These are phyloP conservation scores for Lumbricus terrestris DNA, from an alignment of 2,888 invertebrate species.

Conservation along the genomic window DNA sequence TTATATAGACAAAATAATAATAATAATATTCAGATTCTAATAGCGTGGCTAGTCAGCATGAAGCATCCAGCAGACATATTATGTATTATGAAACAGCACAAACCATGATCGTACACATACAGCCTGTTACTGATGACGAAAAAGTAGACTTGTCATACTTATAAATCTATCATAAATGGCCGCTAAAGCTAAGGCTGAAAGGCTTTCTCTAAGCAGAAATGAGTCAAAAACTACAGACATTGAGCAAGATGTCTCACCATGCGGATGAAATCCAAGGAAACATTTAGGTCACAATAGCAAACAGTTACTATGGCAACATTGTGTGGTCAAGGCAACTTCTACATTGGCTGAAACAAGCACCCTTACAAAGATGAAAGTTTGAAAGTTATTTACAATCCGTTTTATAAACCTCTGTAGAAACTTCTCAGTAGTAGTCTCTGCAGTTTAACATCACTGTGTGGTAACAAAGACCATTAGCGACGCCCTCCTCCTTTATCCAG, in stretches of 20 bases:
- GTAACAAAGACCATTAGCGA: neutral
- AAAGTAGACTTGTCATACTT: neutral
- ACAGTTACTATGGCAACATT: too few species aligned
- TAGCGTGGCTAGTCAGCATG: too few species aligned
- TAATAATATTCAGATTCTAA: neutral
- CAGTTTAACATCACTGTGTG: too few species aligned
- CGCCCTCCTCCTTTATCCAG: neutral
- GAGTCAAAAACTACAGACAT: neutral
- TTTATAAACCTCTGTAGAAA: too few species aligned
- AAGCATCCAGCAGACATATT: too few species aligned
- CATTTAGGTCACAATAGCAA: too few species aligned
- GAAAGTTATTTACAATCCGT: neutral
- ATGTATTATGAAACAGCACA: too few species aligned
- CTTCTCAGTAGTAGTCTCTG: too few species aligned
- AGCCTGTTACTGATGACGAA: neutral
- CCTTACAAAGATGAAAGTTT: neutral
- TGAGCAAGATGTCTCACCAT: neutral
- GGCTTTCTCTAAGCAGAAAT: neutral
- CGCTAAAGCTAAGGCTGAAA: neutral
- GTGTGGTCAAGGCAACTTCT: neutral
- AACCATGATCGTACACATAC: too few species aligned
- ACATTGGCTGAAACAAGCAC: neutral
- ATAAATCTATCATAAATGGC: neutral
- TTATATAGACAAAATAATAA: neutral
- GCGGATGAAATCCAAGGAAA: neutral